Conservation (phyloP, 2,797 vertebrate species). For the Neosilurus hyrtlii region DNA sequence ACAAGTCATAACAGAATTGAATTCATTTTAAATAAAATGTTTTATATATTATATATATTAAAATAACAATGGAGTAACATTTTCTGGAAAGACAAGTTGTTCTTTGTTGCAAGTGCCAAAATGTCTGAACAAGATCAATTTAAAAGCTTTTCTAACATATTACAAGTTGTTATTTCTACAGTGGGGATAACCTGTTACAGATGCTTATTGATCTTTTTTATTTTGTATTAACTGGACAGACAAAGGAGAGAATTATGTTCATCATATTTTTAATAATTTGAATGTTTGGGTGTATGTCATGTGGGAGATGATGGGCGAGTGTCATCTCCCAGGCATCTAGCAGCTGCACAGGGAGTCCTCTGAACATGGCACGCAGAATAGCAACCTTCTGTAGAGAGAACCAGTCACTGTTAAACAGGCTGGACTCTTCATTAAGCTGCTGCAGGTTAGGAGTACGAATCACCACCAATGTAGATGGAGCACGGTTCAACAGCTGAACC, state of each 20-base stretch:
- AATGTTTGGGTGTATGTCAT: slow-evolving; percentile 83
- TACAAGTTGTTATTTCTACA: no score
- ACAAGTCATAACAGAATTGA: no score
- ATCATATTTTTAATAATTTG: slow-evolving; percentile 91
- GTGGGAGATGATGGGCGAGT: slow-evolving; percentile 74
- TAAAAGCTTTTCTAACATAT: no score
- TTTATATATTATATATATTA: no score
- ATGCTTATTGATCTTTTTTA: background rate
- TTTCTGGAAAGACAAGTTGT: no score
- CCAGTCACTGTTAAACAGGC: slow-evolving; percentile 97
- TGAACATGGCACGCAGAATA: slow-evolving; percentile 91
- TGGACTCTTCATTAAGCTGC: slow-evolving; percentile 83
- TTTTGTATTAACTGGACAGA: slow-evolving; percentile 75
- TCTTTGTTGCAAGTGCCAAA: no score
- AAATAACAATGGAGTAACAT: no score
- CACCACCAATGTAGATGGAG: slow-evolving; percentile 82
- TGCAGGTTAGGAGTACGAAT: slow-evolving; percentile 89
- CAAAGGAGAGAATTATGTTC: slow-evolving; percentile 82
- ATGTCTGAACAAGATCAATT: no score
- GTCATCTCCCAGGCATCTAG: slow-evolving; percentile 98
- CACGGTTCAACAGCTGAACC: slow-evolving; percentile 83
- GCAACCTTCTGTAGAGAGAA: slow-evolving; percentile 85
- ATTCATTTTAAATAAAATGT: no score
- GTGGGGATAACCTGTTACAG: no score
- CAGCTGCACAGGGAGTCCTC: slow-evolving; percentile 81